These are phyloP conservation scores for Eupithecia exiguata DNA, from an alignment of 2,888 invertebrate genomes.

Conservation along the genomic window DNA sequence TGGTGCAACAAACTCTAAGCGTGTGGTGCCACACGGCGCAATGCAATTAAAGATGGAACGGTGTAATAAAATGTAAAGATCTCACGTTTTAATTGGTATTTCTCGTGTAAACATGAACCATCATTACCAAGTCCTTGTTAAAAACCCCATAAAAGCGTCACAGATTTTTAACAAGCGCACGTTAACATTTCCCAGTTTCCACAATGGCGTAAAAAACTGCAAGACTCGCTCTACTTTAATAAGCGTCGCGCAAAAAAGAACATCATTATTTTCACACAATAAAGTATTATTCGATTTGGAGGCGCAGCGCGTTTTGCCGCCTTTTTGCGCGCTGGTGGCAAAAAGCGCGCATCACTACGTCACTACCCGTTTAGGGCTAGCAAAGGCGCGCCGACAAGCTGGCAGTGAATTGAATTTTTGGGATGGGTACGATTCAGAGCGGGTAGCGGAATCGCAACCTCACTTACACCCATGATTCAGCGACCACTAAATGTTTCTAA, in stretches of 20 bases:
- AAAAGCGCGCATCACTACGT: slow-evolving; percentile 65
- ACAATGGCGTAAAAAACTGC: slow-evolving; percentile 34
- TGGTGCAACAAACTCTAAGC: too few species aligned
- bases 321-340: slow-evolving; percentile 68
- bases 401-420: slow-evolving; percentile 55
- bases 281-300: slow-evolving; percentile 46
- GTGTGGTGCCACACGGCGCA: too few species aligned
- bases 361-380: slow-evolving; percentile 63
- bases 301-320: slow-evolving; percentile 57
- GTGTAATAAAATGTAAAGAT: background rate
- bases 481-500: too few species aligned
- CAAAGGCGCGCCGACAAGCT: slow-evolving; percentile 61
- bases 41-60: too few species aligned
- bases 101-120: background rate
- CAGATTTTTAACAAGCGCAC: slow-evolving; percentile 5
- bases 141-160: slow-evolving; percentile 8
- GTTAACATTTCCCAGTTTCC: slow-evolving; percentile 22
- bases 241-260: slow-evolving; percentile 43
- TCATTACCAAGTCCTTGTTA: slow-evolving; percentile 12
- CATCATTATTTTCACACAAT: slow-evolving; percentile 49
- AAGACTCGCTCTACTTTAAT: slow-evolving; percentile 36
- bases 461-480: background rate
- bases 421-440: slow-evolving; percentile 50
- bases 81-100: background rate
- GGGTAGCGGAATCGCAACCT: slow-evolving; percentile 30